Evolutionary conservation across 1,140 invertebrate species (phyloP).

Genomic region (Zaprionus inermis): DNA sequence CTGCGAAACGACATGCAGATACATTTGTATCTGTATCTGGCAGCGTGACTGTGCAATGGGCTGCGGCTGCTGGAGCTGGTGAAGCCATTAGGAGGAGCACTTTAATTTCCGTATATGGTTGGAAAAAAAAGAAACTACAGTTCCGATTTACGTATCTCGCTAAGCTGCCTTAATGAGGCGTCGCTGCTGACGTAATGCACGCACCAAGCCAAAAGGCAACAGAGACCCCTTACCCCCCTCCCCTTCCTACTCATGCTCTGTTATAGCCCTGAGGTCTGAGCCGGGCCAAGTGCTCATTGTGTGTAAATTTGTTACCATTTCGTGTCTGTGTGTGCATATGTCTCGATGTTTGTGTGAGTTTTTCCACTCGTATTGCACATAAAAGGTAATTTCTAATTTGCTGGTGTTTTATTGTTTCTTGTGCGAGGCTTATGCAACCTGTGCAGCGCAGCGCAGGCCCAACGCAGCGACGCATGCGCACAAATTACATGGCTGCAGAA

Average conservation of each 20-base stretch:
- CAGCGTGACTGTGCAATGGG: constrained; percentile 20
- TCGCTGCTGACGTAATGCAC: constrained; percentile 67
- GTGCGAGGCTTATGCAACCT: constrained; percentile 69
- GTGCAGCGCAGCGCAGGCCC: constrained; percentile 5
- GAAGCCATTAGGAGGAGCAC: constrained; percentile 43
- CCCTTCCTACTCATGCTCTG: neutral
- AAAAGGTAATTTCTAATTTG: constrained; percentile 82
- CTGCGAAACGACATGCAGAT: too few species aligned
- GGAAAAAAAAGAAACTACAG: constrained; percentile 45
- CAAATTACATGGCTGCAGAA: constrained; percentile 61
- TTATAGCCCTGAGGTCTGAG: neutral
- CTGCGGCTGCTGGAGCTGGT: neutral
- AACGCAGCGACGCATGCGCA: constrained; percentile 65
- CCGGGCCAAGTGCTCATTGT: constrained; percentile 65
- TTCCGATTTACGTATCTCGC: constrained; percentile 59
- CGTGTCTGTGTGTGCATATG: constrained; percentile 20
- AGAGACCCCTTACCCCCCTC: neutral
- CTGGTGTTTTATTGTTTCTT: constrained; percentile 79
- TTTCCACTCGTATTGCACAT: constrained; percentile 60
- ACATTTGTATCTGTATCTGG: constrained; percentile 26
- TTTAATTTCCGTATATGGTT: constrained; percentile 53
- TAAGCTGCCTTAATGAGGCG: constrained; percentile 61
- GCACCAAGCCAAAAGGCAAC: constrained; percentile 54
- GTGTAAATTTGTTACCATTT: constrained; percentile 82
- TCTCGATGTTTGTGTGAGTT: constrained; percentile 18